Base-by-base conservation (phyloP, 1,140 invertebrate genomes). In the Drosophila watanabei region DNA sequence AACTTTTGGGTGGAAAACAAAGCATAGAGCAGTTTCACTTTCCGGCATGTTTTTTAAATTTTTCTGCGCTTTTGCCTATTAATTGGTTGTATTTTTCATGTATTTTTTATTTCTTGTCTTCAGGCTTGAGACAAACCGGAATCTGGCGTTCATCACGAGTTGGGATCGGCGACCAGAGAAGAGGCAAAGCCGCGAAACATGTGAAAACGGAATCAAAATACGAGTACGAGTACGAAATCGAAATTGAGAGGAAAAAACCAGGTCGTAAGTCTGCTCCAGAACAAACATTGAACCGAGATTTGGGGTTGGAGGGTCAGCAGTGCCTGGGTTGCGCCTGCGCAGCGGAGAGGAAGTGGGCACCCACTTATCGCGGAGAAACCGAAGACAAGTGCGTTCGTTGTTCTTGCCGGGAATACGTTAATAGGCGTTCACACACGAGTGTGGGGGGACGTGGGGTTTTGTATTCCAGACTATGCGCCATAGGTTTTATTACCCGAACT, bases 201-300 rank as follows among this genome's bases (percentile, higher is more conserved):
- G 70, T 80, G 61, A 80, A 78, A 76, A 70, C 46, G 69, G 69
- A 63, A 61, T 62, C 54, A 46, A 70, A 43, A 78, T 46, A 59
- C 33, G 33, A 45, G 35, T 68, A 46, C 33, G 62, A 63, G 35
- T 68, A 46, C 33, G 62, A 63, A 70, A 82, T 43, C 57, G 79
- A 86, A 88, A 84, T 57, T 64, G 85, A 88, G 77, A 78, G 78
- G 84, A 84, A 85, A 84, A 88, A 81, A 76, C 69, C 73, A 88
- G 68, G 49, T 60, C 28, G 48, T 30, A 48, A 64, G 20, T 49
- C 39, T 52, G 58, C 18, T 56, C 18, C 52, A 86, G 76, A 89
- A 66, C 45, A 63, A 71, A 66, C 45, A 57, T 30, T 48, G 30
- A 9, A 24, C 33, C 5, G 33, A 39, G 33, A 56, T 11, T 39